Base-by-base conservation (phyloP, 2,797 vertebrate genomes). In the Cossypha polioptera region DNA sequence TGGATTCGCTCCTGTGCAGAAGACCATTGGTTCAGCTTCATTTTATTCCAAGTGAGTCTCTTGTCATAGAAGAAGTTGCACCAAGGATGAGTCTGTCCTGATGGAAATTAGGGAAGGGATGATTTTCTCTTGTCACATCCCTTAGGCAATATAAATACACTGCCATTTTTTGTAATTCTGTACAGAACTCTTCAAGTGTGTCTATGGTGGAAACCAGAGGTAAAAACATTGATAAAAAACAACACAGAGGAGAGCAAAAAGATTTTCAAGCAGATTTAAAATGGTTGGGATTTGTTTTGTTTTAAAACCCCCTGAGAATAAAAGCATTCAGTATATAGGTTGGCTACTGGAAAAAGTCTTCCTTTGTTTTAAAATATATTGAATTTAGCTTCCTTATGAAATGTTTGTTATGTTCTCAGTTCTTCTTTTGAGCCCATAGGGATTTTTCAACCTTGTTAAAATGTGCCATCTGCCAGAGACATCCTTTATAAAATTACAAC, bases 401-500 rank as follows among this genome's bases (percentile, higher is more conserved):
- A 81, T 45, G 8, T 79, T 90, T 79, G 45, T 65, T 74, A 25
- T 63, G 68, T 53, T 61, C 74, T 35, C 33, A 57, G 43, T 73
- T 90, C 74, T 86, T 86, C 48, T 69, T 91, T 95, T 88, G 33
- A 92, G 57, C 73, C 86, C 9, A 10, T 6, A 28, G 82, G 63
- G 84, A 71, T 88, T 93, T 94, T 90, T 90, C 67, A 82, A 68
- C 59, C 88, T 92, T 0, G 11, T 92, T 94, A 90, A 86, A 89
- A 86, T 90, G 29, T 83, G 65, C 76, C 92, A 95, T 94, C 92
- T 94, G 88, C 66, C 66, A 90, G 79, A 96, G 58, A 88, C 33
- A 90, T 63, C 62, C 48, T 0, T 89, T 94, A 90, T 80, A 91
- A 95, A 67, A 82, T 90, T 80, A 65, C 67, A 74, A 66, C 61